phyloP scores from a whole-genome alignment of 1,140 invertebrate species.

The Trachymyrmex septentrionalis region DNA sequence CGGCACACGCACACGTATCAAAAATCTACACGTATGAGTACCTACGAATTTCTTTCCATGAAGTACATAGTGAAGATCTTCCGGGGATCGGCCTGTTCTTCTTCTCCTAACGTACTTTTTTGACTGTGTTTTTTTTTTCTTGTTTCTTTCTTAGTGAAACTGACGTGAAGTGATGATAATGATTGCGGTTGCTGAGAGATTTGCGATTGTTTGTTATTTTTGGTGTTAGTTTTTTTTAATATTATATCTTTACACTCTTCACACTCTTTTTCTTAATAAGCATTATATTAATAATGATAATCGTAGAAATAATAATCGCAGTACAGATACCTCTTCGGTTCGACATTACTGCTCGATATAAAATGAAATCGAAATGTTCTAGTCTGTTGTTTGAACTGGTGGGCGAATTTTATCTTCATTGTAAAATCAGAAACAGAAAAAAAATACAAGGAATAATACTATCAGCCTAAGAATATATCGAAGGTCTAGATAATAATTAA shows the following conservation, averaged over 20 bases:
- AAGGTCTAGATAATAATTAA: too few species aligned
- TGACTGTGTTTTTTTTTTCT: conserved; percentile 84
- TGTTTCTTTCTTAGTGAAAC: conserved; percentile 82
- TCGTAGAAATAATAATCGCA: conserved; percentile 19
- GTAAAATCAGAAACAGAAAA: conserved; percentile 4
- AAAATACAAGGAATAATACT: background rate
- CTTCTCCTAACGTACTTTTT: conserved; percentile 75
- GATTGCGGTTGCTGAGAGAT: conserved; percentile 86
- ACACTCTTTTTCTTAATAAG: conserved; percentile 83
- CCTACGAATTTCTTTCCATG: conserved; percentile 76
- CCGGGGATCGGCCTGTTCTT: conserved; percentile 74
- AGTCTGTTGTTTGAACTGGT: background rate
- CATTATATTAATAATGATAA: conserved; percentile 74
- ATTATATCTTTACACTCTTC: conserved; percentile 80
- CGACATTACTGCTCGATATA: background rate
- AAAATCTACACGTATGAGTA: conserved; percentile 83
- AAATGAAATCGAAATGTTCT: background rate
- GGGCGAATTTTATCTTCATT: background rate
- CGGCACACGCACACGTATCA: conserved; percentile 86
- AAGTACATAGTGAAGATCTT: conserved; percentile 80
- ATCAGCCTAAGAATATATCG: too few species aligned
- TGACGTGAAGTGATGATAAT: conserved; percentile 84
- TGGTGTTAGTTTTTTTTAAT: conserved; percentile 81
- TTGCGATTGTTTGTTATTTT: conserved; percentile 85
- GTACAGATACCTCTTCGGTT: conserved; percentile 48